Percentiles rank a stretch among this genome's conserved stretches.
Evolutionary conservation across 2,113 vertebrate genomes (phyloP).

Genomic region (Paramisgurnus dabryanus): DNA sequence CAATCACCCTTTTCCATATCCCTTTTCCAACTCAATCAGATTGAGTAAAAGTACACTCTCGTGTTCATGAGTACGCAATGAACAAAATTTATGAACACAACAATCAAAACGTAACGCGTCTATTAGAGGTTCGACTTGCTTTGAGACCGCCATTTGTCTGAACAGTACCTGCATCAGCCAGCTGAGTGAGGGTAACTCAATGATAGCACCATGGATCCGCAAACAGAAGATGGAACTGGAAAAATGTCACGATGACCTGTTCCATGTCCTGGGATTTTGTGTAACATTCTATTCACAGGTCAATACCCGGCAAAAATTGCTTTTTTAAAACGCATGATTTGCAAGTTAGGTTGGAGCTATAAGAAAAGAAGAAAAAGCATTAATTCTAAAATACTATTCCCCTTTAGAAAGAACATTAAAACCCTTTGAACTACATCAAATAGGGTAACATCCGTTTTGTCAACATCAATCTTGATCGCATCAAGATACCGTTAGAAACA

Average conservation of each 20-base stretch:
- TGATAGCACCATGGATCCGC: conserved; percentile 94
- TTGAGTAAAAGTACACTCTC: conserved; percentile 65
- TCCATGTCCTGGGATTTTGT: conserved; percentile 82
- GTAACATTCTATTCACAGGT: conserved; percentile 80
- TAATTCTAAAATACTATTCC: conserved; percentile 88
- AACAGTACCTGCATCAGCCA: conserved; percentile 82
- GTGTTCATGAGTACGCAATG: background rate
- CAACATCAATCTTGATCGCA: conserved; percentile 88
- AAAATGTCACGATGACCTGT: conserved; percentile 88
- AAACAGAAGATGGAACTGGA: conserved; percentile 81
- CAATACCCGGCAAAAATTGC: conserved; percentile 93
- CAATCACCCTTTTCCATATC: conserved; percentile 73
- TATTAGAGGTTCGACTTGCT: conserved; percentile 84
- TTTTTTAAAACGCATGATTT: conserved; percentile 84
- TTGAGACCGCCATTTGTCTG: conserved; percentile 66
- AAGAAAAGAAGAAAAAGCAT: conserved; percentile 86
- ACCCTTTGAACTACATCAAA: conserved; percentile 85
- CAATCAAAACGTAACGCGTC: conserved; percentile 40
- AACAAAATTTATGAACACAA: conserved; percentile 67
- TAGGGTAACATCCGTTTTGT: conserved; percentile 78
- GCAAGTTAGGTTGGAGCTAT: conserved; percentile 93
- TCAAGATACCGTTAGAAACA: conserved; percentile 87
- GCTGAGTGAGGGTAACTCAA: conserved; percentile 91
- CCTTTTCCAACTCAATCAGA: conserved; percentile 79
- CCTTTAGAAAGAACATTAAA: conserved; percentile 83